Conservation (phyloP, 2,113 vertebrate species). For the Todiramphus saurophagus region DNA sequence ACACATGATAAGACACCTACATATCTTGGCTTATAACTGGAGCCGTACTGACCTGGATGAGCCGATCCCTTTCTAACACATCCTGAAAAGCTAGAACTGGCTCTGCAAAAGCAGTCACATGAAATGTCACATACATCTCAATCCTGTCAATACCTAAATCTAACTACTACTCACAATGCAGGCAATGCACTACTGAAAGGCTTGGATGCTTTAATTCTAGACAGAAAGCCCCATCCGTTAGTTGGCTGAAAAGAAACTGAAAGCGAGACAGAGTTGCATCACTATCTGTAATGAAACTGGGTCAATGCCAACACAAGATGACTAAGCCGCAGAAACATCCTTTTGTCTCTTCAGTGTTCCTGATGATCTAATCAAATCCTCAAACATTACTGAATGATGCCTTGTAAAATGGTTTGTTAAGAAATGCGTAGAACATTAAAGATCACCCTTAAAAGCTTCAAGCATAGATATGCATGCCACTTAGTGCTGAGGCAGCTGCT, state of each 20-base stretch:
- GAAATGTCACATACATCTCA: background rate
- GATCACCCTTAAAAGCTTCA: background rate
- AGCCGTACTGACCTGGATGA: background rate
- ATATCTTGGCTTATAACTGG: background rate
- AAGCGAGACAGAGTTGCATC: background rate
- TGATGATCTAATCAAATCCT: background rate
- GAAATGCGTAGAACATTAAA: background rate
- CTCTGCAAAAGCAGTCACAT: background rate
- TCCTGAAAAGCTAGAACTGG: background rate
- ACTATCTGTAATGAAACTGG: conserved; percentile 13
- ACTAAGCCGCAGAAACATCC: conserved; percentile 3
- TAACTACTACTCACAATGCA: background rate
- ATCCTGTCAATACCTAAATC: background rate
- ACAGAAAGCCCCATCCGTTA: background rate
- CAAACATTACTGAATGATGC: background rate
- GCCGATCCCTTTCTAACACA: background rate
- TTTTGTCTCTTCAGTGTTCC: background rate
- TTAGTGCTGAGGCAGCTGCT: background rate
- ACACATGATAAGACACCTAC: background rate
- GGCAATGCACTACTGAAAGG: background rate
- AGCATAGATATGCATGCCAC: background rate
- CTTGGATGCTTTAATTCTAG: background rate
- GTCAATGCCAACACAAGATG: conserved; percentile 1
- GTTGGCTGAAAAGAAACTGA: conserved; percentile 34
- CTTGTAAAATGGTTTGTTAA: background rate